Evolutionary conservation across 2,888 invertebrate species (phyloP).

Genomic region (Brachynemurus nebulosus): DNA sequence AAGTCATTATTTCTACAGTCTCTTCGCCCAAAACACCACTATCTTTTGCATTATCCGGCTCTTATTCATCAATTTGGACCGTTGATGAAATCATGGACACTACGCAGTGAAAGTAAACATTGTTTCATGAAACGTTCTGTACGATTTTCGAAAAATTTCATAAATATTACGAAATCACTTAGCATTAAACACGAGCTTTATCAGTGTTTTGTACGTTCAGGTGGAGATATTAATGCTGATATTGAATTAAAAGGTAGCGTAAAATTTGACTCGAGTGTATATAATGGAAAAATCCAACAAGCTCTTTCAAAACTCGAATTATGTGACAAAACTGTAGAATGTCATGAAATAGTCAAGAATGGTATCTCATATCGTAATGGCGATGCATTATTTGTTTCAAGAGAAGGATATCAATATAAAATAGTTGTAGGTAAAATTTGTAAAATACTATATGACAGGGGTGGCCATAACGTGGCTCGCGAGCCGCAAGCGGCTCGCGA

Average conservation of each 20-base stretch:
- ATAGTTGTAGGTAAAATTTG: not conserved
- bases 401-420: not conserved
- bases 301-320: not conserved
- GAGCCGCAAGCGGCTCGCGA: too few species aligned
- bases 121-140: too few species aligned
- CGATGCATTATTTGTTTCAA: not conserved
- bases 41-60: too few species aligned
- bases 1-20: too few species aligned
- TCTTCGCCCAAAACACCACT: too few species aligned
- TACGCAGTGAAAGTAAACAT: too few species aligned
- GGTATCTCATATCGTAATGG: not conserved
- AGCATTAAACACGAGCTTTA: not conserved
- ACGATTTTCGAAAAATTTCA: too few species aligned
- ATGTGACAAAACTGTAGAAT: not conserved
- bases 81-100: too few species aligned
- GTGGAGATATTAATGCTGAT: not conserved
- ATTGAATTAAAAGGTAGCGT: not conserved
- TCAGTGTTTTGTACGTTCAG: not conserved
- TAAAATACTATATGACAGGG: too few species aligned
- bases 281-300: not conserved
- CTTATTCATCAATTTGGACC: too few species aligned
- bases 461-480: too few species aligned
- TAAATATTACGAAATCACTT: too few species aligned
- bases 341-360: not conserved
- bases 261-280: not conserved